Percentiles rank a stretch among this genome's conserved stretches.
phyloP scores from a whole-genome alignment of 2,888 invertebrate species.

The Heliconius cydno region DNA sequence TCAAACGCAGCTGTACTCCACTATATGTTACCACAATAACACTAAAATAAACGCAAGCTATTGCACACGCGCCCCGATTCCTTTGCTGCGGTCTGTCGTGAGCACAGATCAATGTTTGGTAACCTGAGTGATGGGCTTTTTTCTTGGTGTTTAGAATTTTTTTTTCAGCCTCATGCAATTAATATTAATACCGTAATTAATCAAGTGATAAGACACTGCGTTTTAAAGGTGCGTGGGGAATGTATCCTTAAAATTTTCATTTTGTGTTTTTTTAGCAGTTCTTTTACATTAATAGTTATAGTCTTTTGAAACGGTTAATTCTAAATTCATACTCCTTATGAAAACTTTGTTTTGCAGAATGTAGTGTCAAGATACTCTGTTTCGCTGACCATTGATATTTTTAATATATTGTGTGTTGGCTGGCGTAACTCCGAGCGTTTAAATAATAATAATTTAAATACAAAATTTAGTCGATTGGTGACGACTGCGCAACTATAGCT shows the following conservation, averaged over 20 bases:
- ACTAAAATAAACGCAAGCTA: conserved; percentile 68
- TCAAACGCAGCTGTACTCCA: conserved; percentile 62
- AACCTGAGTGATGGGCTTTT: neutral
- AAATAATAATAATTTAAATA: no score
- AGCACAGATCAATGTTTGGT: conserved; percentile 25
- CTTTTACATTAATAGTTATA: no score
- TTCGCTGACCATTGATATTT: neutral
- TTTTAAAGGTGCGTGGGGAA: no score
- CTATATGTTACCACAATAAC: conserved; percentile 67
- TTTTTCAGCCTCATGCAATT: no score
- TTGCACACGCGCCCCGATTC: conserved; percentile 52
- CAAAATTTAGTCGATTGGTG: neutral
- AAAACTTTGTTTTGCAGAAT: no score
- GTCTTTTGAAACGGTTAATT: neutral
- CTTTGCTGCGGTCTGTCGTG: conserved; percentile 34
- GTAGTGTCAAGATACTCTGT: neutral
- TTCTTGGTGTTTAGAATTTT: no score
- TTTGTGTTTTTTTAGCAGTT: no score
- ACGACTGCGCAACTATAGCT: neutral
- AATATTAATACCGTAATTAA: no score
- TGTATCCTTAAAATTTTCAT: no score
- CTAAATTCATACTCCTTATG: no score
- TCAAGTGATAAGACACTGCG: no score
- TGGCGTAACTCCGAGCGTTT: neutral
- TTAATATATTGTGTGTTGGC: neutral